Evolutionary conservation across 2,797 vertebrate species (phyloP), one percentile per base, ranked within the genome.

Genomic region (Oophaga sylvatica): DNA sequence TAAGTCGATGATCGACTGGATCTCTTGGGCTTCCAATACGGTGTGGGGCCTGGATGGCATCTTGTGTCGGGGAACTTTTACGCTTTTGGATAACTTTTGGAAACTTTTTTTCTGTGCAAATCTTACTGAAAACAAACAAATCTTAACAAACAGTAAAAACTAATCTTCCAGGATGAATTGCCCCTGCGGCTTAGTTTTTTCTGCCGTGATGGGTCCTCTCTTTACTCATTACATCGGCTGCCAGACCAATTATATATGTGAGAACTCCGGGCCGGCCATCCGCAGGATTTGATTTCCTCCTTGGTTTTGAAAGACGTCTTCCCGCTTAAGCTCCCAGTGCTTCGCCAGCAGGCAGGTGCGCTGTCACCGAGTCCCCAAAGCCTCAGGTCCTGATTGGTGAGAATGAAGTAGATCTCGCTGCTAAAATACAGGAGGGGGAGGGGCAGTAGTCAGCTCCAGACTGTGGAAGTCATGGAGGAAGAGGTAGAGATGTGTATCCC

Each of bases 171-270:
- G n/a, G 0, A 12, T 26, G 26, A 1, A 5, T 67, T 67, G 29
- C 65, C 26, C 65, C 26, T 12, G 65, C 26, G 1, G n/a, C 11
- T 29, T 29, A 70, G 67, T 35, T 29, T 13, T 13, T 41, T 45
- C 31, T 29, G 65, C 65, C 13, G 12, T 68, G 65, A 29, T 26
- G 26, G 65, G 9, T 73, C 35, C 35, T 35, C 15, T 35, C 29
- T 67, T 11, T 70, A 71, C 19, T 35, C 31, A 71, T 71, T 45
- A 45, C 68, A 75, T 63, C 68, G 62, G 35, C 79, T 79, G 87
- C 53, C 80, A 86, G 79, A 81, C 78, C 81, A 81, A 76, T 88
- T 80, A 88, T 31, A 41, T 53, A 31, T 15, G 48, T 80, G 87
- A 75, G n/a, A 85, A 41, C 15, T 73, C 56, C 35, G 19, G 17